phyloP scores from a whole-genome alignment of 2,797 vertebrate species.

The Choloepus didactylus region DNA sequence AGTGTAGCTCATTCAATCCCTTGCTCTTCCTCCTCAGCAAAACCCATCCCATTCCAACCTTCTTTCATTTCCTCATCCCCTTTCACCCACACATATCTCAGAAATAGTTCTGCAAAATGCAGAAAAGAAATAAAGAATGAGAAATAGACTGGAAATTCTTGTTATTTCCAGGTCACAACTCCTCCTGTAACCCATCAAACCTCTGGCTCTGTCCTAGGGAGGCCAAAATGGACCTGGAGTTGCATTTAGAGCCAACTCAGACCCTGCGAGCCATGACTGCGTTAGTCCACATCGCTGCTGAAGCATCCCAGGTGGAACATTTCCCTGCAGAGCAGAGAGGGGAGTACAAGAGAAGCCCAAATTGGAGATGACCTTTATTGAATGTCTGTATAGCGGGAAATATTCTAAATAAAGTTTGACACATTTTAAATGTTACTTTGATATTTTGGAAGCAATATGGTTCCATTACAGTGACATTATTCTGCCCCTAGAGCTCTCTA shows the following conservation, averaged over 20 bases:
- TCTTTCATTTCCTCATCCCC: background rate
- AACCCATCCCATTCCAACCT: background rate
- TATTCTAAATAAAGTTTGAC: conserved; percentile 73
- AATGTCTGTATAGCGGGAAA: conserved; percentile 45
- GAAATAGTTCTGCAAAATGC: conserved; percentile 25
- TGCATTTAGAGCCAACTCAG: background rate
- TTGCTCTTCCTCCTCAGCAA: background rate
- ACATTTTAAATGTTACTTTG: conserved; percentile 72
- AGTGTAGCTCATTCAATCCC: background rate
- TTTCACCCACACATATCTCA: background rate
- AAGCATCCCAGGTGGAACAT: background rate
- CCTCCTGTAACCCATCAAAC: background rate
- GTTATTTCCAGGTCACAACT: background rate
- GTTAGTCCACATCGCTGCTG: background rate
- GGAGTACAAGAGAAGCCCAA: background rate
- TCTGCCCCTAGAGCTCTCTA: conserved; percentile 58
- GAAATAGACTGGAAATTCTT: background rate
- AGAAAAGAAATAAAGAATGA: background rate
- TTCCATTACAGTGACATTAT: conserved; percentile 67
- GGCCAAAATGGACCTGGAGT: background rate
- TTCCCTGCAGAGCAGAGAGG: conserved; percentile 35
- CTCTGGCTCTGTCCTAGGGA: background rate
- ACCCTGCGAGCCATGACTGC: background rate
- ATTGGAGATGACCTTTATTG: conserved; percentile 69
- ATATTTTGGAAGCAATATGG: conserved; percentile 74